phyloP scores from a whole-genome alignment of 2,113 vertebrate species.

The Myrmecophaga tridactyla region DNA sequence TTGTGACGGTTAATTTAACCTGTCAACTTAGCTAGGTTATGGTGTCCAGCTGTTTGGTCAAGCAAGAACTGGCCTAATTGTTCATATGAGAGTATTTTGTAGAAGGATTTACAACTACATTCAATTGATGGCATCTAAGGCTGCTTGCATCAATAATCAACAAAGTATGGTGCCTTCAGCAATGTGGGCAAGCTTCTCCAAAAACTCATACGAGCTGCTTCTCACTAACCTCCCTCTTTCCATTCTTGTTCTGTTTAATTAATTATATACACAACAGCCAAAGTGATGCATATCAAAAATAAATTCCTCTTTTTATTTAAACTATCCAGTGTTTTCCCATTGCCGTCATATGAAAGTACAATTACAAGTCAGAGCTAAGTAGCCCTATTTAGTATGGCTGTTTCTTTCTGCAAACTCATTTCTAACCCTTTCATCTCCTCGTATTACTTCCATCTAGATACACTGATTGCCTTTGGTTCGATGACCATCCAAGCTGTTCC shows the following conservation, averaged over 20 bases:
- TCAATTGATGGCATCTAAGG: too few relatives aligned
- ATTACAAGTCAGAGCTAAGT: background rate
- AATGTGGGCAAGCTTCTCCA: background rate
- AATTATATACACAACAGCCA: background rate
- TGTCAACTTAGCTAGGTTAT: too few relatives aligned
- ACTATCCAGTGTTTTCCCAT: background rate
- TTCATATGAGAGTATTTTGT: too few relatives aligned
- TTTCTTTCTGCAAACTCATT: background rate
- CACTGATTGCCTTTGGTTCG: background rate
- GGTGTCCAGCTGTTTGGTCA: too few relatives aligned
- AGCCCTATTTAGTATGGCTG: background rate
- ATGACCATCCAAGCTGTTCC: background rate
- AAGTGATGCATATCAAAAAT: background rate
- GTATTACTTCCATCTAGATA: background rate
- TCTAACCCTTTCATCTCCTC: background rate
- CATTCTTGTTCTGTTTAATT: background rate
- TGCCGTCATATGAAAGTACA: background rate
- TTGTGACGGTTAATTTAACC: too few relatives aligned
- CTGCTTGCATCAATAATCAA: too few relatives aligned
- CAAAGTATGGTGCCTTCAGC: too few relatives aligned
- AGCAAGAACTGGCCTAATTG: too few relatives aligned
- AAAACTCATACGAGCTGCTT: fast-evolving
- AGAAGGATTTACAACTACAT: too few relatives aligned
- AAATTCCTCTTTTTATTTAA: background rate
- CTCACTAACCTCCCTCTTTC: background rate